A percentile compares a stretch with the other conserved stretches of the same genome.
Conservation (phyloP, 1,140 invertebrate species). For the Dreissena rostriformis region DNA sequence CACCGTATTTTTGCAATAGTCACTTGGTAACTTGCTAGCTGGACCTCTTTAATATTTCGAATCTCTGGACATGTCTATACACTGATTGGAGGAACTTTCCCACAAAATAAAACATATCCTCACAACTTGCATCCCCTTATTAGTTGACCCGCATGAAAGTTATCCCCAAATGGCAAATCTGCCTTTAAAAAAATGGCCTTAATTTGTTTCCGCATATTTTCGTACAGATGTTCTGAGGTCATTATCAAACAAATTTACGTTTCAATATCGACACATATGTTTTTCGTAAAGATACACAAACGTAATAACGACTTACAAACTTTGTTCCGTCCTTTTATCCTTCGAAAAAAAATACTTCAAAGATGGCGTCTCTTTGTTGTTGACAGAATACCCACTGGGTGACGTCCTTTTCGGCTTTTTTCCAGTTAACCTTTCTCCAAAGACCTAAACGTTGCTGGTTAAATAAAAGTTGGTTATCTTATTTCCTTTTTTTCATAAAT, state of each 20-base stretch:
- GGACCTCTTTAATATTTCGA: no score
- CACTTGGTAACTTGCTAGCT: no score
- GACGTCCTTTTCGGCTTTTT: background rate
- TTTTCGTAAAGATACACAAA: background rate
- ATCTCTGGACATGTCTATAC: no score
- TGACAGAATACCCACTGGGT: background rate
- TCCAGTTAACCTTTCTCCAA: slow-evolving; percentile 5
- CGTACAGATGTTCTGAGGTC: no score
- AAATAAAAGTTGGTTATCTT: background rate
- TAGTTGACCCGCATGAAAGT: no score
- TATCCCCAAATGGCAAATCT: background rate
- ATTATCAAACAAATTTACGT: no score
- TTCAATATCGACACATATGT: no score
- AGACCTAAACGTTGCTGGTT: background rate
- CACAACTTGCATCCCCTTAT: no score
- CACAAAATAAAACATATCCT: no score
- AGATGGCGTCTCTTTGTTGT: slow-evolving; percentile 41
- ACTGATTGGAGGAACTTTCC: no score
- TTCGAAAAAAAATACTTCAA: slow-evolving; percentile 10
- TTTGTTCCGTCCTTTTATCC: background rate
- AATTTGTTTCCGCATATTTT: background rate
- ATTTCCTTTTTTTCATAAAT: background rate
- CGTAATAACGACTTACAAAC: slow-evolving; percentile 12
- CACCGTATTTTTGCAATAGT: no score
- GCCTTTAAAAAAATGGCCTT: background rate